Evolutionary conservation across 2,113 vertebrate genomes (phyloP), one percentile per base, ranked within the genome.

Genomic region (Sisor rabdophorus): DNA sequence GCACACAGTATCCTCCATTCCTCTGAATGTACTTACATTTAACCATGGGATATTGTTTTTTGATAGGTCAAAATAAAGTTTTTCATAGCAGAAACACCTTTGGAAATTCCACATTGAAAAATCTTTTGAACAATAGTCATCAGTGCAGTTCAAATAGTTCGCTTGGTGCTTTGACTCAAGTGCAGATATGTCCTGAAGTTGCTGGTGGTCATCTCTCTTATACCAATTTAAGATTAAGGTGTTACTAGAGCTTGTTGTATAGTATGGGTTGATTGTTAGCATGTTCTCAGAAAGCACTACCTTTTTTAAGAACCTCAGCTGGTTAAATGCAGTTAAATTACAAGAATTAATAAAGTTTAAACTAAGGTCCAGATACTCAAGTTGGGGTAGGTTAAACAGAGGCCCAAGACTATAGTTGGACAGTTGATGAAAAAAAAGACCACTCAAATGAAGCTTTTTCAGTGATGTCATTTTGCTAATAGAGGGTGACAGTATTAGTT

Each of bases 261-360:
- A 83, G 54, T 55, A 67, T 48, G 83, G 70, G 19, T 86, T 77
- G 50, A 93, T 92, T 70, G 76, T 84, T 12, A 93, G 79, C 76
- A 87, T 85, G 83, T 93, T 93, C 86, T 93, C 89, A 16, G 92
- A 91, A 26, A 93, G 87, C 56, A 81, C 69, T 9, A 93, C 68
- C 17, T 47, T 2, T 0, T 8, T 84, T 11, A 93, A 87, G 48
- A 82, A 80, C 0, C 76, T 83, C 15, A 90, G 26, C n/a, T 28
- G 47, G 13, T 75, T 85, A 32, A 93, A 77, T 69, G 83, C 77
- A 0, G 59, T 87, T 20, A 91, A 11, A 67, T 88, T 78, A 58
- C 69, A 84, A 7, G 58, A 47, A 10, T 40, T 77, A 13, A 93
- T 91, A 58, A 93, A 93, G 79, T 94, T 94, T 85, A 92, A 90